Conservation (phyloP, 2,797 vertebrate genomes). For the Pangasius macronema region DNA sequence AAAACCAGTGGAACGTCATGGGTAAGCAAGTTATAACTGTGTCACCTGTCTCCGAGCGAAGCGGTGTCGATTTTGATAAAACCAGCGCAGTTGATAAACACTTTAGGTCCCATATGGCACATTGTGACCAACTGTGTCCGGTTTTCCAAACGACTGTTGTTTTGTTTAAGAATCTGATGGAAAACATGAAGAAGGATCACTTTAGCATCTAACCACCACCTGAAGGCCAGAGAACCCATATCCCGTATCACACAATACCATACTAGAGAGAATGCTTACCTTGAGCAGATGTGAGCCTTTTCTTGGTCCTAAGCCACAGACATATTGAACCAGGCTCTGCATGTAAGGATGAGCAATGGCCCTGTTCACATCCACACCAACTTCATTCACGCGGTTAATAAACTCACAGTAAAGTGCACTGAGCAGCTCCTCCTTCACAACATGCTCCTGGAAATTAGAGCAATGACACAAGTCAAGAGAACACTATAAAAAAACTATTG, state of each 20-base stretch:
- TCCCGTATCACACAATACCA: neutral
- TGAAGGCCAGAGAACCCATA: neutral
- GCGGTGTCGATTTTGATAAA: slow-evolving; percentile 99
- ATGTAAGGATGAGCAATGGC: slow-evolving; percentile 95
- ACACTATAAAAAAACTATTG: neutral
- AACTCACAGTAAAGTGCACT: slow-evolving; percentile 93
- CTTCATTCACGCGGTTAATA: slow-evolving; percentile 98
- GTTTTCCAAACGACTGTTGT: slow-evolving; percentile 97
- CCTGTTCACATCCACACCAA: slow-evolving; percentile 96
- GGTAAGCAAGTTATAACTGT: neutral
- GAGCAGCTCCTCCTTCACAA: slow-evolving; percentile 95
- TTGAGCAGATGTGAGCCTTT: slow-evolving; percentile 97
- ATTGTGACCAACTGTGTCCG: slow-evolving; percentile 97
- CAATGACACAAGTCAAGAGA: neutral
- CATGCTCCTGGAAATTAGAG: slow-evolving; percentile 81
- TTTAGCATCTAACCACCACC: neutral
- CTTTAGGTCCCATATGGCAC: slow-evolving; percentile 99
- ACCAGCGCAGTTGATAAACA: slow-evolving; percentile 98
- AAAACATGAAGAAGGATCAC: neutral
- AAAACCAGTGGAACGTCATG: neutral
- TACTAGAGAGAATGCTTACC: slow-evolving; percentile 68
- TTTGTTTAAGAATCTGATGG: slow-evolving; percentile 93
- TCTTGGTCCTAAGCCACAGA: slow-evolving; percentile 93
- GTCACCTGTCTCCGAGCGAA: slow-evolving; percentile 93
- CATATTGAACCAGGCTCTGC: slow-evolving; percentile 94